Base-by-base conservation (phyloP, 2,113 vertebrate species). In the Oplegnathus fasciatus region DNA sequence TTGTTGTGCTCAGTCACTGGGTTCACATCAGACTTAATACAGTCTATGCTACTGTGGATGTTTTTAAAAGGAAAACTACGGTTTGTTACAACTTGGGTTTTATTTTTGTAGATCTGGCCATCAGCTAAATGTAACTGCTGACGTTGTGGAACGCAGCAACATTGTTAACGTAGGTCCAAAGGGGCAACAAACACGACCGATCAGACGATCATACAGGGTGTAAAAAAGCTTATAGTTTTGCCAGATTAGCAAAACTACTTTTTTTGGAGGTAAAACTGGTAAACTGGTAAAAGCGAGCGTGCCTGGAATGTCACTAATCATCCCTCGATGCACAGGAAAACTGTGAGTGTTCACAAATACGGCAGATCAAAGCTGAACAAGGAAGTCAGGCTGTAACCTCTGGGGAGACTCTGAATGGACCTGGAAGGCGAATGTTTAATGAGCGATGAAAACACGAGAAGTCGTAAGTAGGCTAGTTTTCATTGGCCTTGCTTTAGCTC, bases 1-100 rank as follows among this genome's bases (percentile, higher is more conserved):
- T 86, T 91, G 85, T 90, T 92, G n/a, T 68, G 60, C 68, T 89
- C 75, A 75, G 76, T 75, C 76, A 68, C 66, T 65, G 88, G 80
- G 90, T 90, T 92, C 87, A 87, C 75, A 84, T 50, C 18, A 22
- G 66, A 62, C 72, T 60, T 64, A 3, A 44, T 54, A 30, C 72
- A 81, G 68, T 28, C 32, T 61, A 9, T 22, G 32, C 57, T 28
- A 20, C 50, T 46, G 61, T n/a, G 57, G 32, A 70, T 32, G 52
- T 52, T 75, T 68, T 60, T 26, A 30, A 85, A 85, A 64, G 64
- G 75, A 83, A 80, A 87, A 73, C 46, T 14, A 66, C 28, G 14
- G 18, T 60, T 44, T 64, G 22, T 46, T 54, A 32, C 26, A 24
- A 37, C 37, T 1, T 54, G 11, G 62, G 1, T n/a, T 55, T 61